These are phyloP conservation scores for Aegithalos caudatus DNA, from an alignment of 2,113 vertebrate genomes.

Conservation along the genomic window DNA sequence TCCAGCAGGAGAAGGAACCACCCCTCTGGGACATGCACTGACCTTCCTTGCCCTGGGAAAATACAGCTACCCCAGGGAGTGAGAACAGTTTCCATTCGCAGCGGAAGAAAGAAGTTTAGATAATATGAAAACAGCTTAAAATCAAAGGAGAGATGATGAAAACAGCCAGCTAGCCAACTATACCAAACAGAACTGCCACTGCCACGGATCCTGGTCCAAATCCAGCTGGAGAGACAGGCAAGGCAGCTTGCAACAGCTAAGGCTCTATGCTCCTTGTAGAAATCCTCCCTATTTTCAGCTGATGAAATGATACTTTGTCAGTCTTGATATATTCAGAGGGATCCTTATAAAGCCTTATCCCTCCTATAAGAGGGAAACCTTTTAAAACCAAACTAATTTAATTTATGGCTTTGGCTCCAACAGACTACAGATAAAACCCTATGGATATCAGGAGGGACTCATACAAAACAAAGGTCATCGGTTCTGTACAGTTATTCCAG, in stretches of 20 bases:
- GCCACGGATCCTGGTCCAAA: not conserved
- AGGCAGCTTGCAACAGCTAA: not conserved
- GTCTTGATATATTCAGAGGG: not conserved
- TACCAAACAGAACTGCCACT: not conserved
- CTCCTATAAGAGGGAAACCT: not conserved
- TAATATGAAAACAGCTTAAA: not conserved
- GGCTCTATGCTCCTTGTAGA: not conserved
- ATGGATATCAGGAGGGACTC: not conserved
- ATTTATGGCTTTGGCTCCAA: not conserved
- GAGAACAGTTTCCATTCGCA: not conserved
- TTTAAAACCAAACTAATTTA: not conserved
- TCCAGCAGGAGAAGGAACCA: not conserved
- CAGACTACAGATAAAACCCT: not conserved
- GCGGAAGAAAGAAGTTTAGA: not conserved
- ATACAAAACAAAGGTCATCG: not conserved
- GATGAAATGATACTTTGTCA: not conserved
- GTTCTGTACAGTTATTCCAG: slow-evolving; percentile 12
- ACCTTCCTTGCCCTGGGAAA: not conserved
- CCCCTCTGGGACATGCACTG: not conserved
- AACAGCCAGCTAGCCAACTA: not conserved
- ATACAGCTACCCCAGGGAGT: not conserved
- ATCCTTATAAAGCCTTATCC: not conserved
- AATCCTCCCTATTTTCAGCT: not conserved
- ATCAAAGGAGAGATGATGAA: not conserved
- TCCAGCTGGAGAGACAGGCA: not conserved